Base-by-base conservation (phyloP, 2,888 invertebrate genomes). In the Drosophila nr. perissopoda region DNA sequence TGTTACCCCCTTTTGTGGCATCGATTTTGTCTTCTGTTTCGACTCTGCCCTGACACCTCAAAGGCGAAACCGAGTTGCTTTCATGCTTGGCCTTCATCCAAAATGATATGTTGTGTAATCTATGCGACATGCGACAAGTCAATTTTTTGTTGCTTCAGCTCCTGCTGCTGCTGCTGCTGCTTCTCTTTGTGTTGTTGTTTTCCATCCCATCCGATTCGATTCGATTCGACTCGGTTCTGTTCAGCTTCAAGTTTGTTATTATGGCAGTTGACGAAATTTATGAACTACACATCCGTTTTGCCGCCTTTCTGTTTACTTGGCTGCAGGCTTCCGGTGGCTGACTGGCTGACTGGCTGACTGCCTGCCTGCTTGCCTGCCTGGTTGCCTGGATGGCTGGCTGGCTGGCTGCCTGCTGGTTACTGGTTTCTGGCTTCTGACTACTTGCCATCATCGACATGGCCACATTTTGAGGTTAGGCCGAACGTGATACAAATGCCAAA, bases 251-350 rank as follows among this genome's bases (percentile, higher is more conserved):
- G 79, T 89, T 84, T 89, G 88, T 78, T 84, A 84, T 90, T 84
- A 76, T 87, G 82, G 85, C 91, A 80, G 83, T 91, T 89, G 78
- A 84, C 91, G 83, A 90, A 91, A 88, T 88, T 88, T 88, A 90
- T 91, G 91, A 88, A 89, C 80, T 91, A 88, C 87, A 88, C 90
- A 91, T 88, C 90, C 87, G 89, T 76, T 90, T 80, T 74, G 84
- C 72, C 76, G 83, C 80, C 70, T 70, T 81, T 63, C 85, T 88
- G 85, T 87, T 83, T 84, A 74, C 77, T 88, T 70, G 79, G 72
- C 69, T 83, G 69, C 84, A 74, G 84, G 88, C 76, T 79, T 88
- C 90, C 88, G 87, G 74, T 61, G 53, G 11, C 40, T 38, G 27
- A 11, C 36, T 80, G 46, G 4, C 16, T 46, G 46, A 7, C 46